Evolutionary conservation across 2,113 vertebrate species (phyloP).

Genomic region (Corynorhinus townsendii): DNA sequence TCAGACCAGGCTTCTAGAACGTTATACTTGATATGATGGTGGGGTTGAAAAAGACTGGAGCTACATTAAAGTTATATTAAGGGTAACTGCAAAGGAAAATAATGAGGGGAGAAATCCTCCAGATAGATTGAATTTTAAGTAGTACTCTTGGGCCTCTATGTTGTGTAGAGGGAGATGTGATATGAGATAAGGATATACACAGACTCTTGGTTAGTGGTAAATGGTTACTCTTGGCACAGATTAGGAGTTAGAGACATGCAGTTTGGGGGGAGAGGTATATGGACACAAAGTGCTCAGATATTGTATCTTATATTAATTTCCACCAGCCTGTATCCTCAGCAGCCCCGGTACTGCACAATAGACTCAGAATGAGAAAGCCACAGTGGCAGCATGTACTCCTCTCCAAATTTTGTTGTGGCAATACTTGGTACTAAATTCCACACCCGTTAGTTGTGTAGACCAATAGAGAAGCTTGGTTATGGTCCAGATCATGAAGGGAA

Average conservation of each 20-base stretch:
- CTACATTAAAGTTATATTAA: background rate
- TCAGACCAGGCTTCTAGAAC: background rate
- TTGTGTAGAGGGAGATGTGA: background rate
- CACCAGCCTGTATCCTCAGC: background rate
- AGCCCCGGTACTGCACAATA: background rate
- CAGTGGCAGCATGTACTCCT: background rate
- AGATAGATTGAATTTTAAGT: background rate
- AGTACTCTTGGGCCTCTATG: background rate
- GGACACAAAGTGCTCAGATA: background rate
- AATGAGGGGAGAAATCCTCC: background rate
- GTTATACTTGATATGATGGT: background rate
- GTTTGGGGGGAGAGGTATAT: background rate
- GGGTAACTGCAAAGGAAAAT: background rate
- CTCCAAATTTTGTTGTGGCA: background rate
- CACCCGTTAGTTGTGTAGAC: background rate
- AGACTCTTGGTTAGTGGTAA: background rate
- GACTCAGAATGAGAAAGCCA: background rate
- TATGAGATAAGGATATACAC: background rate
- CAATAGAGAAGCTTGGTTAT: background rate
- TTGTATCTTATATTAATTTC: background rate
- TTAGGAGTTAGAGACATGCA: background rate
- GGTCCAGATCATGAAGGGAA: background rate
- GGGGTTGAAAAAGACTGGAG: background rate
- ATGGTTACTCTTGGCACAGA: background rate
- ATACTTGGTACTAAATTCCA: background rate